Evolutionary conservation across 2,888 invertebrate species (phyloP), one percentile per base, ranked within the genome.

Genomic region (Thymelicus lineola): DNA sequence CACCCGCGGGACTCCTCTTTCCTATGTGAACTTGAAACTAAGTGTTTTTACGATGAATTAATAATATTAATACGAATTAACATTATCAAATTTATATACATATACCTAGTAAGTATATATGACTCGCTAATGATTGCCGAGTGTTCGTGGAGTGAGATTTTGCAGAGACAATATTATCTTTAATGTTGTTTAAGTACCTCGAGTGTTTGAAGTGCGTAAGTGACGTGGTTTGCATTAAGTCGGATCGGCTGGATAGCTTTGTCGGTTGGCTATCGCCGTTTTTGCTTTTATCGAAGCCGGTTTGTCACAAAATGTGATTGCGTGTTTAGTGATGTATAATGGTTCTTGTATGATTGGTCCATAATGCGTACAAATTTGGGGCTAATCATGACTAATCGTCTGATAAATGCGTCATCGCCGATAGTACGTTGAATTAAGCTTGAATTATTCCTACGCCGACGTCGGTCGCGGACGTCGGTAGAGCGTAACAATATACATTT

Each of bases 21-120:
- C 68, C 71, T 66, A 78, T 81, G 82, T 85, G 86, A 87, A 87
- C 84, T 81, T 75, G 76, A 68, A 75, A 84, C 74, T 74, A 77
- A 90, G 90, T 91, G 90, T 91, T 91, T 90, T 89, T 90, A 91
- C 83, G 85, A 85, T 80, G 79, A 81, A 79, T 80, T 84, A 85
- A 84, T 82, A 86, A 82, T 84, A 87, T 80, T 85, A 87, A 89
- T 88, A 91, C 91, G 91, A 92, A 92, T 91, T 89, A 92, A 92
- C 88, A 91, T 92, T 92, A 93, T 91, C 90, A 92, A 90, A 91
- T 93, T 92, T 92, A 92, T 91, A 91, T 89, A 91, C 80, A 79
- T 78, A 80, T 89, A 90, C 87, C 82, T 91, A 90, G 90, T 88
- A 88, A 90, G 90, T 88, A 88, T 90, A 88, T 87, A 91, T 87